Conservation (phyloP, 2,797 vertebrate genomes). For the Rallus crepitans region DNA sequence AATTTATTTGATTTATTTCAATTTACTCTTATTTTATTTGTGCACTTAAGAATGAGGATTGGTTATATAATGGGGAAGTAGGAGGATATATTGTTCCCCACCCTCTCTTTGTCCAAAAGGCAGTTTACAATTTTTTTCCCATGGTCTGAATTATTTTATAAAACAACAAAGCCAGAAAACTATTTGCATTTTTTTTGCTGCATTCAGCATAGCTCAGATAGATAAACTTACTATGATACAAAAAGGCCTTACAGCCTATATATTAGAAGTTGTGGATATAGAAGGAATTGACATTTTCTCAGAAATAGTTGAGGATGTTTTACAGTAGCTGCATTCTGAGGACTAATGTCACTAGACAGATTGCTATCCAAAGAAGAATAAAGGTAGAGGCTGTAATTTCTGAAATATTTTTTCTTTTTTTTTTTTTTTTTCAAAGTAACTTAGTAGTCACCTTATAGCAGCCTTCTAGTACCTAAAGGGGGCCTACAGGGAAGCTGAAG, state of each 20-base stretch:
- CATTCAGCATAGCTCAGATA: not conserved
- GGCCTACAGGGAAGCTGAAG: no score
- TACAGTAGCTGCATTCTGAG: not conserved
- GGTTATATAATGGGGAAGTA: not conserved
- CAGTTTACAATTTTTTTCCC: not conserved
- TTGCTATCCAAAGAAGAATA: not conserved
- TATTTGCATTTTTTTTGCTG: not conserved
- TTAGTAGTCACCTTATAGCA: no score
- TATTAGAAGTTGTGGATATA: not conserved
- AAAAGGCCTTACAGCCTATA: not conserved
- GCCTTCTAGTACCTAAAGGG: no score
- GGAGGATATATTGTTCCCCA: not conserved
- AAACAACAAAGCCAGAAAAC: not conserved
- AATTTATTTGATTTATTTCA: constrained; percentile 50
- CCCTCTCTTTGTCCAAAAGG: not conserved
- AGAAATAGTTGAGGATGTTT: not conserved
- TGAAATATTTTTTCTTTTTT: not conserved
- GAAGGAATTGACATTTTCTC: not conserved
- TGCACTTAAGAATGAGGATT: constrained; percentile 9
- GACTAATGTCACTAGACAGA: not conserved
- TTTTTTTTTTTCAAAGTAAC: no score
- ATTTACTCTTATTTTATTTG: constrained; percentile 41
- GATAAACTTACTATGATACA: not conserved
- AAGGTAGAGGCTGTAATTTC: not conserved
- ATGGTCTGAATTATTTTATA: not conserved